Base-by-base conservation (phyloP, 2,888 invertebrate genomes). In the Pediacus dermestoides region DNA sequence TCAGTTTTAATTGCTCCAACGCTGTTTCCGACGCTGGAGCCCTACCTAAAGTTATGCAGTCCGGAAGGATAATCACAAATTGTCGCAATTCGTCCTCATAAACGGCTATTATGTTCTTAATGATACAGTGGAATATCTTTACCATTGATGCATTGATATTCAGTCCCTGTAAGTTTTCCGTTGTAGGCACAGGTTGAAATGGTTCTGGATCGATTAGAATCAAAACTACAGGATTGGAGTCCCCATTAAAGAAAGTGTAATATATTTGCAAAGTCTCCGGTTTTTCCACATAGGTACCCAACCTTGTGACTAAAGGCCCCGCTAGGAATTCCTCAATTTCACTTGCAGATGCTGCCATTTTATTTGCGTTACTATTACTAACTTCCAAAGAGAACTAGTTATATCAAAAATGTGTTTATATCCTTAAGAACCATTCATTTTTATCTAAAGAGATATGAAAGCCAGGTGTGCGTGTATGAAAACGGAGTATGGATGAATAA, bases 281-380 rank as follows among this genome's bases (percentile, higher is more conserved):
- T 61, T 12, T 39, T 12, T 1, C 6, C 9, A 28, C 15, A 13
- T 28, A 35, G 10, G 18, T 32, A 76, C 80, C 79, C 76, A 89
- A 89, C 89, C 89, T 89, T 68, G 84, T 83, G 60, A 89, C 85
- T 54, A 90, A 75, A 61, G 88, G 87, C 62, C 88, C 88, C 66
- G 80, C 78, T 67, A 89, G 77, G 70, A 89, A 85, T 65, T 88
- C 86, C 66, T 89, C 86, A 58, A 88, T 81, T 73, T 87, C 86
- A 58, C 78, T 74, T 61, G 81, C 75, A 64, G 82, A 74, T 57
- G 80, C 78, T 75, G 70, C 68, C 69, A 70, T 69, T 58, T 52
- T 49, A 30, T n/a, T n/a, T n/a, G n/a, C n/a, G n/a, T n/a, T n/a
- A n/a, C n/a, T n/a, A n/a, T n/a, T n/a, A n/a, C n/a, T n/a, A n/a